Percentiles rank a stretch among this genome's conserved stretches.
These are phyloP conservation scores for Phaetusa simplex DNA, from an alignment of 2,113 vertebrate species.

Conservation along the genomic window DNA sequence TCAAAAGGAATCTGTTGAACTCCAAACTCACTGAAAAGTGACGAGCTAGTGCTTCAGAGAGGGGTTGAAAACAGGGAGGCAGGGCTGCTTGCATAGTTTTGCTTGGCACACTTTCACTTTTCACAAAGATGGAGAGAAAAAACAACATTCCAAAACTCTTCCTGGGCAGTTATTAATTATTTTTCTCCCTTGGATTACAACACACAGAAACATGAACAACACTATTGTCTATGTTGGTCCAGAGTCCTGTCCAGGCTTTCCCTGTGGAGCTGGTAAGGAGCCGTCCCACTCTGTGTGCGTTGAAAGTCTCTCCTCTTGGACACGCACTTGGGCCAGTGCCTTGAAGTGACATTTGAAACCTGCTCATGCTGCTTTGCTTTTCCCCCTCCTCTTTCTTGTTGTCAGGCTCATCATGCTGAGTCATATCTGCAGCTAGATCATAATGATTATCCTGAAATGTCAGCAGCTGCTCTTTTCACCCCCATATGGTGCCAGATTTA, in stretches of 20 bases:
- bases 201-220: not conserved
- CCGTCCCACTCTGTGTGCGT: not conserved
- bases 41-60: not conserved
- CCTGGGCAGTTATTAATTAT: not conserved
- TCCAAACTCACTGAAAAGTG: not conserved
- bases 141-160: not conserved
- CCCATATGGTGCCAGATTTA: constrained; percentile 56
- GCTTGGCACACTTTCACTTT: constrained; percentile 7
- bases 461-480: constrained; percentile 68
- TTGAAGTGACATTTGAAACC: constrained; percentile 41
- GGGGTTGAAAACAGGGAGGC: not conserved
- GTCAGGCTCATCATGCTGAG: constrained; percentile 57
- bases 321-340: constrained; percentile 1
- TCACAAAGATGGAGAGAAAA: not conserved
- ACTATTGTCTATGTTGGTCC: not conserved
- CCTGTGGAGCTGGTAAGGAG: not conserved
- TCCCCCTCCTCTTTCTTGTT: not conserved
- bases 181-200: constrained; percentile 8
- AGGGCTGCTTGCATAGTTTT: not conserved
- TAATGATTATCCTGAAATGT: constrained; percentile 65
- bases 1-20: not conserved
- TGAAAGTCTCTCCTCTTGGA: not conserved
- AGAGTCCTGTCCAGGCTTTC: not conserved
- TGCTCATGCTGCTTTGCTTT: not conserved
- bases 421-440: constrained; percentile 63